A percentile compares a stretch with the other conserved stretches of the same genome.
Evolutionary conservation across 2,797 vertebrate species (phyloP).

Genomic region (Carduelis carduelis): DNA sequence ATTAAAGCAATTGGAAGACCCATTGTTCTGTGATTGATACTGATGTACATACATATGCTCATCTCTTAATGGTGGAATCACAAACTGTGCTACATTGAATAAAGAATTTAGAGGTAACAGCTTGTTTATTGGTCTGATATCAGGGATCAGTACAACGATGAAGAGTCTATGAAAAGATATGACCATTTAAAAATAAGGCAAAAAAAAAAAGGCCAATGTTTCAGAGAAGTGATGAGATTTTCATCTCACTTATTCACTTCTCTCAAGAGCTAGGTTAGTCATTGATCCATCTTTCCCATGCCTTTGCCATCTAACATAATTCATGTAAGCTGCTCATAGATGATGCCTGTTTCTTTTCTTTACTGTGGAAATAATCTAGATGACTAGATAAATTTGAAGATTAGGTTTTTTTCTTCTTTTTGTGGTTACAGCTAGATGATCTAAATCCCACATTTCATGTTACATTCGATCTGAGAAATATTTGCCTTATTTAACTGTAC

Average conservation of each 20-base stretch:
- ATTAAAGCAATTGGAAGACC: background rate
- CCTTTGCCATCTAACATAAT: background rate
- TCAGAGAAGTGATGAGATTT: background rate
- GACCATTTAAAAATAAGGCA: background rate
- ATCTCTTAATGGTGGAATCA: background rate
- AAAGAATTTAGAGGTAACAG: background rate
- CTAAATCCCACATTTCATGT: background rate
- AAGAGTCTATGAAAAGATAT: background rate
- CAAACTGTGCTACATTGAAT: background rate
- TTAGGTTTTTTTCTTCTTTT: background rate
- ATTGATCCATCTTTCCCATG: background rate
- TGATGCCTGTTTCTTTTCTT: background rate
- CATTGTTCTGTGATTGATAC: background rate
- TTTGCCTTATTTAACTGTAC: background rate
- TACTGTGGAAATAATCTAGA: background rate
- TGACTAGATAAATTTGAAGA: background rate
- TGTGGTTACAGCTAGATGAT: background rate
- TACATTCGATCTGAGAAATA: background rate
- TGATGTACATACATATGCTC: background rate
- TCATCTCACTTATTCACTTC: background rate
- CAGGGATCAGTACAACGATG: background rate
- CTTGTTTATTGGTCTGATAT: background rate
- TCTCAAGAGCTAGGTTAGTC: background rate
- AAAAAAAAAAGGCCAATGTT: fast-evolving
- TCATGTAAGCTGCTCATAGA: background rate